Base-by-base conservation (phyloP, 1,140 invertebrate genomes). In the Rhagoletis pomonella region DNA sequence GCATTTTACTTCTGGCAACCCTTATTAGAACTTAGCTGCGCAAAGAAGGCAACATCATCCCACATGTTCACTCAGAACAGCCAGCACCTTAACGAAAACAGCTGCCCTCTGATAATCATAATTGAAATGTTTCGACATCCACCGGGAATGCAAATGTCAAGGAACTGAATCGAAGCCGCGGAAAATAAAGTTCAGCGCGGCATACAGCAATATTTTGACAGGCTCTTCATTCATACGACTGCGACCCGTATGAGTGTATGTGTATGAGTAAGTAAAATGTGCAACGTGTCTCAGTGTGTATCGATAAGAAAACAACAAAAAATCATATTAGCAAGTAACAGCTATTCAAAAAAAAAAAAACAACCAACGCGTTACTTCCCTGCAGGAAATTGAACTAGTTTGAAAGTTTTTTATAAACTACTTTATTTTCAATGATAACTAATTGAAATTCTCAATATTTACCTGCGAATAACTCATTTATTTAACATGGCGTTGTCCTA, bases 111-210 rank as follows among this genome's bases (percentile, higher is more conserved):
- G 47, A 58, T 55, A 47, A 81, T 58, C 47, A 47, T 81, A 17
- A 81, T 81, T 81, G 47, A 81, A 58, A 58, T 81, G 9, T 58
- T 58, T 81, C 73, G 47, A 81, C 44, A 81, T 81, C 9, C 47
- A 14, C 14, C 5, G 44, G 4, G 4, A 58, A 29, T 42, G 44
- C 5, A 55, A n/a, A 55, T n/a, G 47, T 55, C 73, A 67, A 39
- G 19, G 10, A 7, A 55, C 12, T 62, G 73, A 29, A 58, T 81
- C 17, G 5, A 47, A 47, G 17, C 0, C 4, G n/a, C 44, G 9
- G 19, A 50, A 10, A 55, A 58, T 19, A 17, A 17, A 81, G 73
- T 55, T n/a, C 47, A 55, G 50, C 10, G 7, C 5, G 47, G 42
- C 17, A 9, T 3, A 29, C n/a, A 55, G 17, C 42, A 73, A 50